Conservation (phyloP, 2,797 vertebrate genomes). For the Epinephelus awoara region DNA sequence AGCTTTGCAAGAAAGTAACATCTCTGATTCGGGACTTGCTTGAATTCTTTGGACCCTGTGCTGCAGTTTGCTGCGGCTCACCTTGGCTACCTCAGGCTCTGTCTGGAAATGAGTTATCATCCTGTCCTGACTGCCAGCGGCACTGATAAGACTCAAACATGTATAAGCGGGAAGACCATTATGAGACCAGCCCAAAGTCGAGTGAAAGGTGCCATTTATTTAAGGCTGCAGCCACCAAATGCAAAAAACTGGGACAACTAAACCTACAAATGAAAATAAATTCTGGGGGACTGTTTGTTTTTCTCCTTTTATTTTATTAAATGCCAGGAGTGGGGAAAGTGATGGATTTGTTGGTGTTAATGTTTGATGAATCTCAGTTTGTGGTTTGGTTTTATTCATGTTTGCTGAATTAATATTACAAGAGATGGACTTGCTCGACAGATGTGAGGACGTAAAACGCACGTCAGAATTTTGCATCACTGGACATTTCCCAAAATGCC, state of each 20-base stretch:
- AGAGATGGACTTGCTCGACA: not conserved
- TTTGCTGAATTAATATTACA: slow-evolving; percentile 21
- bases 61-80: slow-evolving; percentile 38
- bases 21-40: slow-evolving; percentile 34
- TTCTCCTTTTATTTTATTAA: slow-evolving; percentile 31
- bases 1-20: slow-evolving; percentile 7
- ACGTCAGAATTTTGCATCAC: not conserved
- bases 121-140: slow-evolving; percentile 51
- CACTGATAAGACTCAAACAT: slow-evolving; percentile 54
- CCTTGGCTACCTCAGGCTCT: slow-evolving; percentile 60
- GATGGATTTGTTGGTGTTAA: slow-evolving; percentile 28
- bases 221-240: slow-evolving; percentile 9
- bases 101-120: slow-evolving; percentile 64
- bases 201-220: slow-evolving; percentile 36
- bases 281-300: not conserved
- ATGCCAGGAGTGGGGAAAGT: not conserved
- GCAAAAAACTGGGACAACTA: not conserved
- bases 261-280: not conserved
- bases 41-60: slow-evolving; percentile 23
- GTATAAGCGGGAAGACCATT: slow-evolving; percentile 23
- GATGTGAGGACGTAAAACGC: slow-evolving; percentile 8
- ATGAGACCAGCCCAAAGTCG: slow-evolving; percentile 47
- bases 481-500: slow-evolving; percentile 1
- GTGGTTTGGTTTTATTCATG: slow-evolving; percentile 51
- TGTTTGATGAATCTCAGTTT: slow-evolving; percentile 22